Evolutionary conservation across 2,113 vertebrate genomes (phyloP).

Genomic region (Sebastes fasciatus): DNA sequence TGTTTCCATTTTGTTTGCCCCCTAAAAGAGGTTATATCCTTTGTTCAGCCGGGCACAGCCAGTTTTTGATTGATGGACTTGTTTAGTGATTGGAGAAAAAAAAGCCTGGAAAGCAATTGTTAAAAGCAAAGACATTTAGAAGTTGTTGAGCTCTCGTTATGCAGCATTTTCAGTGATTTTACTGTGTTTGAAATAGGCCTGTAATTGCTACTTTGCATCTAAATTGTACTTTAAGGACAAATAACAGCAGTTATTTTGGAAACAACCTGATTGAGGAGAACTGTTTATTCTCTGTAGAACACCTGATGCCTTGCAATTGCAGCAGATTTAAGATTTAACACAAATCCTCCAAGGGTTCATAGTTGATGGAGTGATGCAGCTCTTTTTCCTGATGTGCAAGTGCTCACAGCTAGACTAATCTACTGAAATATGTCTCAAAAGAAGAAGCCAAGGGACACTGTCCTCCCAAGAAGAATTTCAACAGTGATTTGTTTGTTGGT

Average conservation of each 20-base stretch:
- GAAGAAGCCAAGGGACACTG: background rate
- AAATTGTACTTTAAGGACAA: background rate
- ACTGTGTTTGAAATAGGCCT: background rate
- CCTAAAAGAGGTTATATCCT: background rate
- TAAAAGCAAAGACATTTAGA: background rate
- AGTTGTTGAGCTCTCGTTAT: background rate
- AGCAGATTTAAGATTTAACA: conserved; percentile 2
- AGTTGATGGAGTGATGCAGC: background rate
- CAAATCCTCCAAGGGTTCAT: background rate
- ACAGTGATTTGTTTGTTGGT: background rate
- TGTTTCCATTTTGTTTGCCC: background rate
- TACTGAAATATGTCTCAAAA: background rate
- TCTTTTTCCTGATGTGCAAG: background rate
- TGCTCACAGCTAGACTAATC: background rate
- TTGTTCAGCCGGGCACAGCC: background rate
- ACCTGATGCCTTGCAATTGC: background rate
- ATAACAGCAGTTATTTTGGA: background rate
- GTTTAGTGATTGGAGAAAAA: background rate
- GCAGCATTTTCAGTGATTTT: background rate
- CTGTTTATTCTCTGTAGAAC: background rate
- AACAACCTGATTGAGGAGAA: background rate
- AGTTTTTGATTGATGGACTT: background rate
- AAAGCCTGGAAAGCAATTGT: background rate
- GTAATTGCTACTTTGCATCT: background rate
- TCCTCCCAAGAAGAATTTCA: background rate